A percentile compares a stretch with the other conserved stretches of the same genome.
These are phyloP conservation scores for Varanus komodoensis DNA, from an alignment of 2,113 vertebrate species.

Conservation along the genomic window DNA sequence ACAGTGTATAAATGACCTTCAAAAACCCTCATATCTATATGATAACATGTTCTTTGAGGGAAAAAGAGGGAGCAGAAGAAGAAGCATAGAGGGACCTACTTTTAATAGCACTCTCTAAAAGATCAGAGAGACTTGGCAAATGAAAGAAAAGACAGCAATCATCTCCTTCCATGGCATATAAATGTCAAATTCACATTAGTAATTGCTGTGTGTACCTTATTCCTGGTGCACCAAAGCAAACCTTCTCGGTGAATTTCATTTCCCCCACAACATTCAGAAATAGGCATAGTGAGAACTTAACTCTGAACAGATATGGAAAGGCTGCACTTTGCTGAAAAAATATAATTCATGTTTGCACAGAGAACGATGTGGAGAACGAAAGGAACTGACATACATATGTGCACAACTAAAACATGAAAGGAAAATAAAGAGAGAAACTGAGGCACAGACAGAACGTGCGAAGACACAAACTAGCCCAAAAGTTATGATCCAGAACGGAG, in stretches of 20 bases:
- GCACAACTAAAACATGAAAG: background rate
- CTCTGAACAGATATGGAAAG: background rate
- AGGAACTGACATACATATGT: background rate
- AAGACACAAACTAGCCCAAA: background rate
- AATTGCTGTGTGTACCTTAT: too few species aligned
- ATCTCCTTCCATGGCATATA: background rate
- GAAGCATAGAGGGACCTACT: background rate
- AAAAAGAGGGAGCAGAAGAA: background rate
- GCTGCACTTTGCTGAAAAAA: background rate
- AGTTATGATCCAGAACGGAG: background rate
- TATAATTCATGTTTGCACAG: background rate
- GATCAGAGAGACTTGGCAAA: background rate
- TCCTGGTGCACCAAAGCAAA: background rate
- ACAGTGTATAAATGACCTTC: slow-evolving; percentile 2
- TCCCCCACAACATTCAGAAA: background rate
- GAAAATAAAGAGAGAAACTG: background rate
- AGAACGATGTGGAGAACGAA: background rate
- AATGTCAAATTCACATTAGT: slow-evolving; percentile 17
- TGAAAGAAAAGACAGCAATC: background rate
- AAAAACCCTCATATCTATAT: background rate
- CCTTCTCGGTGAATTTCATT: background rate
- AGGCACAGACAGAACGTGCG: background rate
- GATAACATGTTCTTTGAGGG: background rate
- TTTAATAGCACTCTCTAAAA: background rate
- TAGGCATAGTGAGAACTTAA: background rate